Base-by-base conservation (phyloP, 2,113 vertebrate species). In the Siniperca chuatsi region DNA sequence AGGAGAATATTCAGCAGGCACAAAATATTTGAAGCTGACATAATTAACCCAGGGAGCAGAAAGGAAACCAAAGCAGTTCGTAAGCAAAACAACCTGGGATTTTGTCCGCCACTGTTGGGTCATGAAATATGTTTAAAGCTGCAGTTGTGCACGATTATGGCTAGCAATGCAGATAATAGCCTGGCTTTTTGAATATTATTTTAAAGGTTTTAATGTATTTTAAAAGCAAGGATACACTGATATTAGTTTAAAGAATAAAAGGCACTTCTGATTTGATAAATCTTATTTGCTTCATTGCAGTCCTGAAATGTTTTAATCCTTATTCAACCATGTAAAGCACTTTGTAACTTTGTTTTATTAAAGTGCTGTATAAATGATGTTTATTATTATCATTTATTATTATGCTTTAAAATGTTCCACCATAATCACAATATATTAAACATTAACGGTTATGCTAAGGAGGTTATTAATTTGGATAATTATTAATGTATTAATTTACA, bases 11-110 rank as follows among this genome's bases (percentile, higher is more conserved):
- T 93, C 65, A 74, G 75, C 67, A 33, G 44, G 70, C 78, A 75
- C 37, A 88, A 88, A 82, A 85, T 78, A 89, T 84, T 86, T 87
- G 77, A 82, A 83, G 75, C 46, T 85, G 66, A 25, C 72, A 83
- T 87, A 79, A 92, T 93, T 89, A 85, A 88, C 81, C 82, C 70
- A 35, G 48, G 64, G 75, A 86, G 52, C 50, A 75, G 67, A 81
- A 21, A 67, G 78, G 67, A 88, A 88, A 81, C 57, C 16, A 46
- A 84, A 83, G 69, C 74, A 64, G 67, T 79, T 64, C 79, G 78
- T 83, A 69, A 82, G 81, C 18, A 68, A 81, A 87, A 87, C 78
- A 86, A 82, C 21, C n/a, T 58, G 76, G 66, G 79, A 55, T 80
- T 88, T 46, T 20, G 16, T 67, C 48, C 12, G 35, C 75, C 76